Base-by-base conservation (phyloP, 2,888 invertebrate genomes). In the Nephrotoma flavescens region DNA sequence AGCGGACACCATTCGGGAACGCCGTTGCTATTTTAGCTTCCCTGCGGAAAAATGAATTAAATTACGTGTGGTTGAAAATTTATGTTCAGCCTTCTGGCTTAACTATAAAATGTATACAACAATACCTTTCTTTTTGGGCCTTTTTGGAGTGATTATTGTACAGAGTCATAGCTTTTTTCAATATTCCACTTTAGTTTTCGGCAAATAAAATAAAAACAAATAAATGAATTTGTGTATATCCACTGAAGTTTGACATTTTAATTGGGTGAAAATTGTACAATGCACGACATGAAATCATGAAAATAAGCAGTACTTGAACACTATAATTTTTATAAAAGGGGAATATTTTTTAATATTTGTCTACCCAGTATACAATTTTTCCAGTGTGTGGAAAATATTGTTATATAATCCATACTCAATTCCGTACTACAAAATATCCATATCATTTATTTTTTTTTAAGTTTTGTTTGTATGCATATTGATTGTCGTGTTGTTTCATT, bases 1-100 rank as follows among this genome's bases (percentile, higher is more conserved):
- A 98, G 41, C 96, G 94, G 87, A 96, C 94, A 11, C 95, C 95
- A 91, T 95, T 95, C 0, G 96, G 95, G 91, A 95, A 95, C 0
- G 94, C 93, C 15, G 94, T 93, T 45, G 94, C 93, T 89, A 94
- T 91, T 87, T 94, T 94, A 86, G 93, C 94, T 89, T 93, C 93
- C 89, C 94, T 94, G 89, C 7, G 89, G 88, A 88, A 83, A 88
- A 88, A 88, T 31, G 9, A 87, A 11, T 86, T 4, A 31, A 87
- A 11, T 86, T 4, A 31, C 9, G 41, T 11, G 11, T 41, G 15
- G 15, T 15, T 47, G 6, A 6, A 15, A 57, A 57, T 57, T 15
- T 2, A 19, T 11, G 41, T 12, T 12, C 0, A 52, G 47, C 5
- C 12, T 19, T 19, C 1, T 19, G 19, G 19, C 31, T 47, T 41